Percentiles rank a stretch among this genome's conserved stretches.
Conservation (phyloP, 2,797 vertebrate species). For the Todus mexicanus region DNA sequence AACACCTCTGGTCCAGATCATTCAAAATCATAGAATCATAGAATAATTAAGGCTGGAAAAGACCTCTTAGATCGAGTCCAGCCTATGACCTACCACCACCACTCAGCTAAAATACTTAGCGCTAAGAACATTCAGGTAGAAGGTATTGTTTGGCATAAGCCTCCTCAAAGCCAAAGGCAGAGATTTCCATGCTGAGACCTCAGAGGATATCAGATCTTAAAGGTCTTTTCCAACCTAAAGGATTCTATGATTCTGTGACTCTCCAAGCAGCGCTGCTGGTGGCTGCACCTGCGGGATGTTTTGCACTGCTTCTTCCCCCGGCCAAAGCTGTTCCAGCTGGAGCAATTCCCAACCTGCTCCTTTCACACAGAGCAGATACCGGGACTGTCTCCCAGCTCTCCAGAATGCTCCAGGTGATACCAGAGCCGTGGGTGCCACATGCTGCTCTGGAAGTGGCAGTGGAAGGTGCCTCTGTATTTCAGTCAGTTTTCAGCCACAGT, state of each 20-base stretch:
- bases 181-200: background rate
- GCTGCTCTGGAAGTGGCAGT: background rate
- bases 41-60: too few relatives aligned
- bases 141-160: background rate
- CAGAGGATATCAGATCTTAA: background rate
- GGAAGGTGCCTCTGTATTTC: background rate
- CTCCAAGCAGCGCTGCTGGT: accelerated
- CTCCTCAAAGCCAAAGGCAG: background rate
- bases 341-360: background rate
- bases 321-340: background rate
- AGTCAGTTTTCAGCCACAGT: background rate
- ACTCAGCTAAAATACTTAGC: background rate
- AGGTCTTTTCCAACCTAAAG: background rate
- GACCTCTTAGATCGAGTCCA: too few relatives aligned
- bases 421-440: accelerated
- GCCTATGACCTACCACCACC: too few relatives aligned
- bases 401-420: accelerated
- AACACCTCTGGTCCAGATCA: background rate
- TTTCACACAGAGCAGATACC: background rate
- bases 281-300: background rate
- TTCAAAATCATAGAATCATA: too few relatives aligned
- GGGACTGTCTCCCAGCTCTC: background rate
- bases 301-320: background rate
- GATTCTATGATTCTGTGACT: background rate
- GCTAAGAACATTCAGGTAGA: background rate